Evolutionary conservation across 2,797 vertebrate species (phyloP), one percentile per base, ranked within the genome.

Genomic region (Xyrichtys novacula): DNA sequence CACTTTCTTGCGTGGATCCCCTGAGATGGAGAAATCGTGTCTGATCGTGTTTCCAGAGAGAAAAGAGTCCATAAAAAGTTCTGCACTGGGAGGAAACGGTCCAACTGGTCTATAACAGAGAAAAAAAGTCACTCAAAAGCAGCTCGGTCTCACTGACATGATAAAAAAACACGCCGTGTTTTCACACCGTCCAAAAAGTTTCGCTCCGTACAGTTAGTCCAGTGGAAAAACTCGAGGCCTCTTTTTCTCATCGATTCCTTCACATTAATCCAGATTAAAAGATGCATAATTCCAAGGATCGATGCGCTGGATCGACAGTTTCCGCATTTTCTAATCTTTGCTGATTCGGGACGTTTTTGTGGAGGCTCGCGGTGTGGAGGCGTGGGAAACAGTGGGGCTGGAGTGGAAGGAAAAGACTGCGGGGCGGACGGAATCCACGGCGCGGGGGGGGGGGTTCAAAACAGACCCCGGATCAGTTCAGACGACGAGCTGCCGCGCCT

Each of bases 391-490:
- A 22, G 50, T 19, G 62, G 38, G 65, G 25, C 50, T 52, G 84
- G 34, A 48, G 46, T 74, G 77, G 63, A 85, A 82, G 85, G 83
- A 87, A 72, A 78, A 82, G 71, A 63, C 56, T 22, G 65, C 42
- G 65, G 44, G 69, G 76, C 77, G 54, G 83, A 34, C 39, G 76
- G 65, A 58, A 15, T n/a, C 22, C 28, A 26, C 25, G 4, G 47
- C 14, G 31, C 9, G 29, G 43, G 3, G 16, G 6, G 40, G 38
- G 31, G n/a, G 20, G 34, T 9, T 60, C 52, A 42, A 0, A 0
- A 36, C 87, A 3, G 84, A 82, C 44, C 77, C 72, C 1, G 50
- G 88, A 70, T 79, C 86, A 43, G 88, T 32, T 60, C 0, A 19
- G 9, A 31, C 2, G 10, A 34, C 38, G 4, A 15, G 25, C 38